Percentiles rank a stretch among this genome's conserved stretches.
These are phyloP conservation scores for Eristalis intricaria DNA, from an alignment of 2,888 invertebrate genomes.

Conservation along the genomic window DNA sequence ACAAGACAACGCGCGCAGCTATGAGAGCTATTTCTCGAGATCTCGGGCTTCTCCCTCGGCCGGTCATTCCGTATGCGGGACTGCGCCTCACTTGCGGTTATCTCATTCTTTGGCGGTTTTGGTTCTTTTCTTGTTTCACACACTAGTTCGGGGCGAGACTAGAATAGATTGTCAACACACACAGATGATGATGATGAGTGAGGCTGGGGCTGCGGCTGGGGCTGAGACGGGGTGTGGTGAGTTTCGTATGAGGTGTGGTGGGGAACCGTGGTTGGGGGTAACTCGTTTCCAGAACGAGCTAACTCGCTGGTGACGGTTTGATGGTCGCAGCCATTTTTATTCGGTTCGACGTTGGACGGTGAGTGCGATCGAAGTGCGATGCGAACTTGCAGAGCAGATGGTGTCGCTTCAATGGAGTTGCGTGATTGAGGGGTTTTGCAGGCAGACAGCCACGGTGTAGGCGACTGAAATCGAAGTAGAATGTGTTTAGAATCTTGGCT, in stretches of 20 bases:
- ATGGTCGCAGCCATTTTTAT: slow-evolving; percentile 27
- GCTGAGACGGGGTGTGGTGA: slow-evolving; percentile 46
- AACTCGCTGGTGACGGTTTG: background rate
- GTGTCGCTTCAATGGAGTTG: background rate
- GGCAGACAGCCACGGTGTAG: background rate
- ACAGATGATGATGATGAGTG: slow-evolving; percentile 13
- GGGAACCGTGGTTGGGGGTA: background rate
- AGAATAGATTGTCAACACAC: slow-evolving; percentile 51
- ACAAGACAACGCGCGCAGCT: slow-evolving; percentile 22
- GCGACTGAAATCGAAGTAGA: background rate
- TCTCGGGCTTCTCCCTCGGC: slow-evolving; percentile 4
- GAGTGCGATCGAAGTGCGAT: background rate
- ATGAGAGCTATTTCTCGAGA: slow-evolving; percentile 52
- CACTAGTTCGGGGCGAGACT: slow-evolving; percentile 23
- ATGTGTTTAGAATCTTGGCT: background rate
- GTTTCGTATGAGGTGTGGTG: slow-evolving; percentile 28
- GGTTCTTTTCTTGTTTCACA: slow-evolving; percentile 40
- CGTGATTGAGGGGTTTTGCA: background rate
- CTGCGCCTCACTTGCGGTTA: slow-evolving; percentile 28
- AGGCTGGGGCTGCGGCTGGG: background rate
- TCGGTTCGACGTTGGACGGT: slow-evolving; percentile 1
- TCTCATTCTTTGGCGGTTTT: slow-evolving; percentile 51
- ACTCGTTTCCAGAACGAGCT: background rate
- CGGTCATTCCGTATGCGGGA: slow-evolving; percentile 16
- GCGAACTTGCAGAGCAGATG: background rate